These are phyloP conservation scores for Bombylius major DNA, from an alignment of 2,888 invertebrate genomes.

Conservation along the genomic window DNA sequence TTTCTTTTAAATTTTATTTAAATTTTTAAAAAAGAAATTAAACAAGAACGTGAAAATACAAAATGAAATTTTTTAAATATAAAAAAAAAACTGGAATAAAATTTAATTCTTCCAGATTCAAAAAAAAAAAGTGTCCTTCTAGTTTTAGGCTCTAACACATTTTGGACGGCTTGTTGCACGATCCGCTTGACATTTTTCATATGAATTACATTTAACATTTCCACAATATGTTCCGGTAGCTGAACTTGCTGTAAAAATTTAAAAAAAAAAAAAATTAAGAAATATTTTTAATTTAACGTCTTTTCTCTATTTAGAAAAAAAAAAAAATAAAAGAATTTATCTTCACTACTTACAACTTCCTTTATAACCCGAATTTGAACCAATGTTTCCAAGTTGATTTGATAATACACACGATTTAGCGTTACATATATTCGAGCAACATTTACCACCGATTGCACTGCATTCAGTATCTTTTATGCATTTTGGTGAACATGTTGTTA, in stretches of 20 bases:
- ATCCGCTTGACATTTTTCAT: slow-evolving; percentile 56
- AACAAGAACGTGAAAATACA: too few relatives aligned
- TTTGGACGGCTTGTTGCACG: slow-evolving; percentile 50
- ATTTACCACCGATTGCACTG: slow-evolving; percentile 47
- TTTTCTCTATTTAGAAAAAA: background rate
- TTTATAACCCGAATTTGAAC: slow-evolving; percentile 34
- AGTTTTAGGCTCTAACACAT: slow-evolving; percentile 44
- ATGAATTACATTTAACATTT: slow-evolving; percentile 53
- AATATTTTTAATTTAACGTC: too few relatives aligned
- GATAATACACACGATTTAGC: slow-evolving; percentile 50
- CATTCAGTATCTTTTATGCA: slow-evolving; percentile 56
- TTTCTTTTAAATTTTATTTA: too few relatives aligned
- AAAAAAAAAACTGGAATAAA: too few relatives aligned
- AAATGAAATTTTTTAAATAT: too few relatives aligned
- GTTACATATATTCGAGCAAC: slow-evolving; percentile 58
- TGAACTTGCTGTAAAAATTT: slow-evolving; percentile 23
- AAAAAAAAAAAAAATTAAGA: background rate
- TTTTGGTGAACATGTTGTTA: slow-evolving; percentile 53
- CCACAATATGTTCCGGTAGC: slow-evolving; percentile 50
- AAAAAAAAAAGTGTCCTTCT: too few relatives aligned
- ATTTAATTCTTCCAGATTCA: too few relatives aligned
- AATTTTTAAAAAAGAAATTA: too few relatives aligned
- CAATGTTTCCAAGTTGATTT: slow-evolving; percentile 24
- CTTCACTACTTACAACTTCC: slow-evolving; percentile 24
- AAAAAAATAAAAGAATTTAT: slow-evolving; percentile 1